A percentile compares a stretch with the other conserved stretches of the same genome.
Conservation (phyloP, 2,113 vertebrate genomes). For the Rhinoderma darwinii region DNA sequence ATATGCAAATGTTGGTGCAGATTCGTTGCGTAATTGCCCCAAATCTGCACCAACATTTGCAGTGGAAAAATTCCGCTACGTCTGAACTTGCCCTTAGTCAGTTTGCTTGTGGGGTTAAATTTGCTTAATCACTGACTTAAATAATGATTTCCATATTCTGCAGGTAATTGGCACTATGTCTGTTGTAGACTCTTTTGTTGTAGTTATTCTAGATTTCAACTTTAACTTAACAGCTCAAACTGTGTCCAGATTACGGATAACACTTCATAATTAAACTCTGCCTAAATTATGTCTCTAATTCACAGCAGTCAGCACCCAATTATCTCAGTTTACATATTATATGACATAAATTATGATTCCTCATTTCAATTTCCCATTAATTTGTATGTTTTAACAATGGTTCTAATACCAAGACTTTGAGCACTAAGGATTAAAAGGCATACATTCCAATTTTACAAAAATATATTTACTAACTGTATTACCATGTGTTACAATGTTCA, state of each 20-base stretch:
- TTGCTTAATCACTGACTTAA: background rate
- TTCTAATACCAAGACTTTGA: conserved; percentile 1
- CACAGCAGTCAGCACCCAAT: conserved; percentile 29
- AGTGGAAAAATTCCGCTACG: too few species aligned
- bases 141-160: conserved; percentile 9
- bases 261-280: conserved; percentile 36
- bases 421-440: background rate
- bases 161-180: conserved; percentile 36
- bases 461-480: background rate
- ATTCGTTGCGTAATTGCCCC: too few species aligned
- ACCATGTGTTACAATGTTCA: background rate
- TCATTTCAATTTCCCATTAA: conserved; percentile 36
- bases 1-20: too few species aligned
- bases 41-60: too few species aligned
- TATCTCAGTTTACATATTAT: conserved; percentile 16
- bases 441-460: background rate
- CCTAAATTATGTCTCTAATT: conserved; percentile 25
- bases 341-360: conserved; percentile 40
- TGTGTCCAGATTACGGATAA: conserved; percentile 32
- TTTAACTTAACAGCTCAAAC: conserved; percentile 10
- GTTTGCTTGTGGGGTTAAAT: background rate
- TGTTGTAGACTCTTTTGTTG: background rate
- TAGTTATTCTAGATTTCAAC: background rate
- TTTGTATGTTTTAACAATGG: background rate
- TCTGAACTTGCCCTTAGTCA: too few species aligned